Conservation (phyloP, 2,888 invertebrate genomes). For the Archips xylosteana region DNA sequence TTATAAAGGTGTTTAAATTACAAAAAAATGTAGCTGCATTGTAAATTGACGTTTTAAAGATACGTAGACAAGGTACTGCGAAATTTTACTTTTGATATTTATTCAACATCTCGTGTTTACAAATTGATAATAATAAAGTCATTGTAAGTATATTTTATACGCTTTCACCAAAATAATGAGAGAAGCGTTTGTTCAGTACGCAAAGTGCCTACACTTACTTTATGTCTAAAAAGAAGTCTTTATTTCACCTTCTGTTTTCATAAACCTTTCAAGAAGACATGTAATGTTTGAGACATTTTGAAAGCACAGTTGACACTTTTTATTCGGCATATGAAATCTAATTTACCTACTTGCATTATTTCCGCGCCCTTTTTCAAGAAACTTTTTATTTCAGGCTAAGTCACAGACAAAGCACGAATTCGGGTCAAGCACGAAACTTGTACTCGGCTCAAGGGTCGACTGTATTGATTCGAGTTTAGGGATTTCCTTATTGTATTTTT, state of each 20-base stretch:
- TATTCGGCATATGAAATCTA: not conserved
- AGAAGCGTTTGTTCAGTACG: not conserved
- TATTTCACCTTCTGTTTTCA: not conserved
- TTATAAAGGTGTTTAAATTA: not conserved
- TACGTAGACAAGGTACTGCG: no score
- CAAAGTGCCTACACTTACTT: not conserved
- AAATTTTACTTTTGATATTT: no score
- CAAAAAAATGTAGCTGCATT: no score
- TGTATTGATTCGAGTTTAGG: slow-evolving; percentile 27
- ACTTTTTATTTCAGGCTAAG: slow-evolving; percentile 1
- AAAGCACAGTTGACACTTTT: not conserved
- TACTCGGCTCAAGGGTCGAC: slow-evolving; percentile 1
- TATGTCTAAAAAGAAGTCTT: not conserved
- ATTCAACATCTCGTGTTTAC: no score
- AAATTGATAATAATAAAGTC: no score
- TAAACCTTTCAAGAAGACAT: not conserved
- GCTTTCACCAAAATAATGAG: not conserved
- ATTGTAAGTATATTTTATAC: no score
- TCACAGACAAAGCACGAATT: slow-evolving; percentile 22
- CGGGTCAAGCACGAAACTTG: slow-evolving; percentile 32
- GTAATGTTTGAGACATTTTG: slow-evolving; percentile 2
- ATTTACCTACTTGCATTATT: slow-evolving; percentile 1
- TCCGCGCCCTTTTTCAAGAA: slow-evolving; percentile 6
- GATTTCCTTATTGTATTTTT: slow-evolving; percentile 7
- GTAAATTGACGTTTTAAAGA: no score